Percentiles rank a stretch among this genome's conserved stretches.
Evolutionary conservation across 2,797 vertebrate genomes (phyloP).

Genomic region (Sebastes aleutianus): DNA sequence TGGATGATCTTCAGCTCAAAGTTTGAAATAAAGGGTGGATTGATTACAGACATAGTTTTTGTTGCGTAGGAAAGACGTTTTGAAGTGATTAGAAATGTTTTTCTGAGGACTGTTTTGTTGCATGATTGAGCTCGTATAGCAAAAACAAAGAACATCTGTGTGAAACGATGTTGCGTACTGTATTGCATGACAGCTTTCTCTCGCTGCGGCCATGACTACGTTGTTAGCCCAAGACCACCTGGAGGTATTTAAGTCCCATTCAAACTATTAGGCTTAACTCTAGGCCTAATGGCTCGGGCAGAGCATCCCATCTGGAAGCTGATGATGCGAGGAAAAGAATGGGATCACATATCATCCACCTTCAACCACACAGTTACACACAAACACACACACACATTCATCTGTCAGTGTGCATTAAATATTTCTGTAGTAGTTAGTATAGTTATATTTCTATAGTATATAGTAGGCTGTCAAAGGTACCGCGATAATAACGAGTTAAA

Average conservation of each 20-base stretch:
- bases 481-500: too few species aligned
- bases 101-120: slow-evolving; percentile 51
- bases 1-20: slow-evolving; percentile 45
- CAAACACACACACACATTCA: neutral
- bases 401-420: neutral
- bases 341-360: slow-evolving; percentile 50
- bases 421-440: neutral
- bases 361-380: neutral
- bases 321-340: slow-evolving; percentile 56
- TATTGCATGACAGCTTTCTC: slow-evolving; percentile 60
- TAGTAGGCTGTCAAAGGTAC: too few species aligned
- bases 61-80: slow-evolving; percentile 47
- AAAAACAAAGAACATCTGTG: slow-evolving; percentile 67
- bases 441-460: too few species aligned
- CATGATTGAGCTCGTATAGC: slow-evolving; percentile 47
- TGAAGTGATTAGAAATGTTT: slow-evolving; percentile 57
- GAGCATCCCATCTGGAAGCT: slow-evolving; percentile 68
- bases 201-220: slow-evolving; percentile 36
- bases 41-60: slow-evolving; percentile 42
- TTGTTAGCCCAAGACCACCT: slow-evolving; percentile 66
- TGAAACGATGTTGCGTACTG: slow-evolving; percentile 49
- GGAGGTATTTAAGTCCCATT: slow-evolving; percentile 74
- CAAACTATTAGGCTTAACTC: slow-evolving; percentile 63
- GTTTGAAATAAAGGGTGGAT: slow-evolving; percentile 42
- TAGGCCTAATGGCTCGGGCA: slow-evolving; percentile 57